These are phyloP conservation scores for Heliconius erato DNA, from an alignment of 2,888 invertebrate species.

Conservation along the genomic window DNA sequence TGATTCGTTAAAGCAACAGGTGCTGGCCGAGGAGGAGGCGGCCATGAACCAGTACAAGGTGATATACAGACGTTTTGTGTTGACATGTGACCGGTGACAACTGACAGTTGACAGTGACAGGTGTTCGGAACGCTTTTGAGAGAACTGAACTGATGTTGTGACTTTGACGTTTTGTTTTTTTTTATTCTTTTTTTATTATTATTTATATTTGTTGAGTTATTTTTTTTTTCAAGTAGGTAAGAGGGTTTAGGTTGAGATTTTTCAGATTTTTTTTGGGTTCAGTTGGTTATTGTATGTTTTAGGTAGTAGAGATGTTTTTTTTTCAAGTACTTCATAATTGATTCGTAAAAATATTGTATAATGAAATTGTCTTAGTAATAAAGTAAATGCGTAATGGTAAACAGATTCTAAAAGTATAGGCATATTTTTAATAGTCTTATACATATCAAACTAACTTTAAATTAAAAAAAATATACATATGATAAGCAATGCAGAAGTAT, in stretches of 20 bases:
- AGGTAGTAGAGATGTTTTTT: too few relatives aligned
- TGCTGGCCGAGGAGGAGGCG: conserved; percentile 97
- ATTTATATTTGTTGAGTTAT: neutral
- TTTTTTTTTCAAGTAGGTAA: neutral
- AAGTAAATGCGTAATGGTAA: too few relatives aligned
- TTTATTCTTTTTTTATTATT: neutral
- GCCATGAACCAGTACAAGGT: conserved; percentile 98
- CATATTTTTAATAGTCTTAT: too few relatives aligned
- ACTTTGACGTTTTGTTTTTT: neutral
- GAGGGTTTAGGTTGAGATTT: neutral
- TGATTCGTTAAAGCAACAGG: conserved; percentile 93
- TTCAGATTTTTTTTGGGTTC: neutral
- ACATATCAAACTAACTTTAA: too few relatives aligned
- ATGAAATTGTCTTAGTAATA: too few relatives aligned
- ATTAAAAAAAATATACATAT: too few relatives aligned
- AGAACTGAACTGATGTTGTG: neutral
- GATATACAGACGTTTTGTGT: conserved; percentile 16
- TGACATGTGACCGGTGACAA: neutral
- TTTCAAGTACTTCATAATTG: neutral
- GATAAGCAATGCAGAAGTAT: neutral
- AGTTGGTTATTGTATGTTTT: neutral
- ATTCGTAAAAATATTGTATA: too few relatives aligned
- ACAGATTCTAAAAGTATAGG: too few relatives aligned
- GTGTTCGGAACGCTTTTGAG: neutral
- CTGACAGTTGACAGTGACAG: neutral